These are phyloP conservation scores for Actenoides lindsayi DNA, from an alignment of 2,113 vertebrate species.

Conservation along the genomic window DNA sequence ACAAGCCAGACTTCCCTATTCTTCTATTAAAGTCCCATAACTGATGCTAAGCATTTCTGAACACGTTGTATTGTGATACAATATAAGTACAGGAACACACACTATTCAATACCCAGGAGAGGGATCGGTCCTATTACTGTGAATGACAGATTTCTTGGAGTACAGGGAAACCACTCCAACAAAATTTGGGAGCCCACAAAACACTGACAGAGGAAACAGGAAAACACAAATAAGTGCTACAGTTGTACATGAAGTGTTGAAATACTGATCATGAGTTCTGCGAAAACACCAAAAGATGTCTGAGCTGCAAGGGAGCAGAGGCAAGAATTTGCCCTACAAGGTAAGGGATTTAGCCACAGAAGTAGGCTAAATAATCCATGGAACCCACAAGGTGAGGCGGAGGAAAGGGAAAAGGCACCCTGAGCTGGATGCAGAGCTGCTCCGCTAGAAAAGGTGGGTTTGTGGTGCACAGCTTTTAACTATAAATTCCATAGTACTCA, in stretches of 20 bases:
- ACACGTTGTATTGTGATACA: background rate
- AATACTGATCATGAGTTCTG: accelerated
- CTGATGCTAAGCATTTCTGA: background rate
- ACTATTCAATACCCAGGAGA: background rate
- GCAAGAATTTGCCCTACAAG: background rate
- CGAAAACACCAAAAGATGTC: background rate
- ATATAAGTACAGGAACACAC: background rate
- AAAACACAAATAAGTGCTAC: background rate
- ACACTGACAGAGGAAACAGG: background rate
- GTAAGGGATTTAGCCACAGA: background rate
- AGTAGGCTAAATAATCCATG: background rate
- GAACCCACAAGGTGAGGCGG: background rate
- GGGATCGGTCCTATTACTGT: background rate
- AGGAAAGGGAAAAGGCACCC: background rate
- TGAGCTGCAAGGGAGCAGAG: background rate
- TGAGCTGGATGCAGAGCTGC: background rate
- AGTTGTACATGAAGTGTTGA: background rate
- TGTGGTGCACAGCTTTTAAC: background rate
- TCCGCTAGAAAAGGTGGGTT: background rate
- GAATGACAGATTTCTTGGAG: background rate
- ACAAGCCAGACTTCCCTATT: background rate
- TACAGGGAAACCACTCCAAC: background rate
- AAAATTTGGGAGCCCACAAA: background rate
- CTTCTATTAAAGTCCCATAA: background rate
- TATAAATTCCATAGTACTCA: background rate